Conservation (phyloP, 2,888 invertebrate species). For the Monoplex corrugatus region DNA sequence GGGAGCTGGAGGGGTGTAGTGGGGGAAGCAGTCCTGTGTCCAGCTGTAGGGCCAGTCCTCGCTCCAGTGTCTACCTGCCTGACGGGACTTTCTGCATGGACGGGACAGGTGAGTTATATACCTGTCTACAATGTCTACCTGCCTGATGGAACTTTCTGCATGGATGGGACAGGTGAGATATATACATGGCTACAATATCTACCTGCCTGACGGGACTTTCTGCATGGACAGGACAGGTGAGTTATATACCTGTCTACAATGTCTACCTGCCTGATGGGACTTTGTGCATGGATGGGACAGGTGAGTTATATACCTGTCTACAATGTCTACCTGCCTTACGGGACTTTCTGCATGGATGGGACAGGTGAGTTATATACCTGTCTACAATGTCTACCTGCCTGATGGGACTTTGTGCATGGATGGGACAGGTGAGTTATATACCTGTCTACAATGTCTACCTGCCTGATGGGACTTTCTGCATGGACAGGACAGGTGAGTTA, state of each 20-base stretch:
- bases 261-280: not conserved
- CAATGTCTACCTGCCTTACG: constrained; percentile 54
- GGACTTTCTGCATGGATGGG: constrained; percentile 33
- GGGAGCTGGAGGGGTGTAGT: constrained; percentile 76
- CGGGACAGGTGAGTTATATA: not conserved
- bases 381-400: not conserved
- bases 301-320: no score
- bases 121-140: not conserved
- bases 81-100: constrained; percentile 46
- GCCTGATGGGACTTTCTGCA: constrained; percentile 48
- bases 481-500: not conserved
- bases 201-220: constrained; percentile 51
- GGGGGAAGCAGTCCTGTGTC: constrained; percentile 72
- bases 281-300: not conserved
- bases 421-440: no score
- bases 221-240: constrained; percentile 21
- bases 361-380: not conserved
- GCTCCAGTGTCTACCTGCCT: constrained; percentile 54
- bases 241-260: not conserved
- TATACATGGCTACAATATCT: constrained; percentile 55
- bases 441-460: constrained; percentile 55
- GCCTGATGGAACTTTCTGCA: not conserved
- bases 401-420: not conserved
- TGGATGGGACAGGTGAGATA: no score
- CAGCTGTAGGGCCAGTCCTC: constrained; percentile 65